Evolutionary conservation across 2,113 vertebrate genomes (phyloP), one percentile per base, ranked within the genome.

Genomic region (Xenus cinereus): DNA sequence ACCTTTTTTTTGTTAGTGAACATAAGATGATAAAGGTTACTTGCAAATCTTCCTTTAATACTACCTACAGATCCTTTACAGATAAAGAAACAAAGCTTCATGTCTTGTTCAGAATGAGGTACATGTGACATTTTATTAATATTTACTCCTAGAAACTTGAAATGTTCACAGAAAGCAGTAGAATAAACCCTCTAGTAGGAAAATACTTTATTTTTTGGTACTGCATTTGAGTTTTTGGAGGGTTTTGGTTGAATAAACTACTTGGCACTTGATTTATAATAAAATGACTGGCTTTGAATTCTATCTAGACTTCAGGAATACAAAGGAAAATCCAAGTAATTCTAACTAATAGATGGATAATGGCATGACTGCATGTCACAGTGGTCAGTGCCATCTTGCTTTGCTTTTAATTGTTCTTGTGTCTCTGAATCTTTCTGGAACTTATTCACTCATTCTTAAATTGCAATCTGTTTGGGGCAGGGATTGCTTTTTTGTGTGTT

Each of bases 291-390:
- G 23, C 1, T 62, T 66, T 82, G 35, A 4, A 3, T 64, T 60
- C 7, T 75, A 0, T 39, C 17, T 76, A 73, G 17, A 69, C 14
- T 12, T 78, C 27, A 28, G 54, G 14, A 76, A 53, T 63, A 57
- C 53, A 39, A 45, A 50, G 22, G 37, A 71, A 74, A 80, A 73
- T 59, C 35, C 32, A 71, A 20, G 15, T 90, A 75, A 27, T 85
- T 66, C 14, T 35, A 18, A 53, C 17, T 54, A 28, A 24, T 23
- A 39, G 41, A 20, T 82, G 48, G 26, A 30, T 91, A 74, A 41
- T 19, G 13, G n/a, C 33, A 28, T 51, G 7, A 74, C 27, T 18
- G 8, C 3, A 1, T 66, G 22, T 59, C 17, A n/a, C 0, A 0
- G n/a, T 69, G 24, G 12, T 73, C 62, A 66, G 0, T 84, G 27